A percentile compares a stretch with the other conserved stretches of the same genome.
These are phyloP conservation scores for Temnothorax unifasciatus DNA, from an alignment of 2,888 invertebrate species.

Conservation along the genomic window DNA sequence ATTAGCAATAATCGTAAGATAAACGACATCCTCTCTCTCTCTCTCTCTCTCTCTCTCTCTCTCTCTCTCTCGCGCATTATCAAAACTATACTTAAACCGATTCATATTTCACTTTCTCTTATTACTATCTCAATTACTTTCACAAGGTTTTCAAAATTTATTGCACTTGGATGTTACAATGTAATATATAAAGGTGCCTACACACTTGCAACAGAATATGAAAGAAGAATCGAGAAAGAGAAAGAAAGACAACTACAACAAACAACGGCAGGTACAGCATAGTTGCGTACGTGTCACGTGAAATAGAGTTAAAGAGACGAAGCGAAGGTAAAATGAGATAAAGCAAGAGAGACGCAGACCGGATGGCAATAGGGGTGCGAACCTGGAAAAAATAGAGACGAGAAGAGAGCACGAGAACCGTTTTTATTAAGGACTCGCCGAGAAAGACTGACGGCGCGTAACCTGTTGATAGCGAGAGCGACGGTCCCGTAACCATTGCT, in stretches of 20 bases:
- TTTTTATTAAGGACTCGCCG: constrained; percentile 57
- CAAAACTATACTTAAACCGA: background rate
- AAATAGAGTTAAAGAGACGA: background rate
- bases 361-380: background rate
- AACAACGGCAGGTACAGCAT: background rate
- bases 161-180: background rate
- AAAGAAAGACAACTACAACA: background rate
- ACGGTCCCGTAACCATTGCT: constrained; percentile 59
- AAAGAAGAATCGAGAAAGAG: background rate
- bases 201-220: too few relatives aligned
- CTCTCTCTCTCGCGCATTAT: background rate
- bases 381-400: constrained; percentile 18
- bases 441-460: constrained; percentile 54
- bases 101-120: background rate
- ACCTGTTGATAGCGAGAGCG: constrained; percentile 72
- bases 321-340: background rate
- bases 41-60: too few relatives aligned
- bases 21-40: background rate
- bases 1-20: constrained; percentile 16
- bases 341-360: constrained; percentile 9
- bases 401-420: constrained; percentile 13
- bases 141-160: background rate
- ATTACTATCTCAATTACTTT: background rate
- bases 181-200: background rate
- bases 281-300: background rate